phyloP scores from a whole-genome alignment of 92 coral and sea anemone genomes.

The Bergia sp. region DNA sequence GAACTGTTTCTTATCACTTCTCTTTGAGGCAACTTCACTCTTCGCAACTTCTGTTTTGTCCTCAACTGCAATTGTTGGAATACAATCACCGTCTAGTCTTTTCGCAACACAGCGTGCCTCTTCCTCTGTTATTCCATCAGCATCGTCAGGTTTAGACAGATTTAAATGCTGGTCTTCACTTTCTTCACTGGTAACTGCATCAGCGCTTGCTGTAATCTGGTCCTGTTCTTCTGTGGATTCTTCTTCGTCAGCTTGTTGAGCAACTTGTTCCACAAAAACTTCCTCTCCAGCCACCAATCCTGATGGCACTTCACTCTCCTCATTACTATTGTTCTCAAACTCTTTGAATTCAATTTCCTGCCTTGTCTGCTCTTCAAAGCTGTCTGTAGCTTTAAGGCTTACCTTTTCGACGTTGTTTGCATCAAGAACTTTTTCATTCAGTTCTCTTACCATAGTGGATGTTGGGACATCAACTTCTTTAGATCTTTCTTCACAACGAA shows the following conservation, averaged over 20 bases:
- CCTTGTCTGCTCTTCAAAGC: not conserved
- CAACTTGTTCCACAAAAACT: not conserved
- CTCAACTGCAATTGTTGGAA: not conserved
- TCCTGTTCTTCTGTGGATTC: not conserved
- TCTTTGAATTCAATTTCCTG: not conserved
- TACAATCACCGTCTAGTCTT: too few species aligned
- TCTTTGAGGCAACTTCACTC: not conserved
- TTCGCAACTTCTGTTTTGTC: not conserved
- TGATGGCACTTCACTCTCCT: not conserved
- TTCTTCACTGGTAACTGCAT: not conserved
- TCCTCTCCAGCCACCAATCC: not conserved
- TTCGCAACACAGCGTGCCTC: not conserved
- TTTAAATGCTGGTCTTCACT: not conserved
- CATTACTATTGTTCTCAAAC: not conserved
- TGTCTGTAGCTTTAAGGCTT: not conserved
- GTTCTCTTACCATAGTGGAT: not conserved
- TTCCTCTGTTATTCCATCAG: not conserved
- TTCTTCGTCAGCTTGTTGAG: not conserved
- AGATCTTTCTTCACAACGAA: not conserved
- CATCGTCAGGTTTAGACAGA: not conserved
- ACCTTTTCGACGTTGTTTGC: not conserved
- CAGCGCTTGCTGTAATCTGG: not conserved
- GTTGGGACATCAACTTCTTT: not conserved
- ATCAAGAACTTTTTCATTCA: not conserved
- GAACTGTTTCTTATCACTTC: not conserved